These are phyloP conservation scores for Epinotia nisella DNA, from an alignment of 2,888 invertebrate genomes.

Conservation along the genomic window DNA sequence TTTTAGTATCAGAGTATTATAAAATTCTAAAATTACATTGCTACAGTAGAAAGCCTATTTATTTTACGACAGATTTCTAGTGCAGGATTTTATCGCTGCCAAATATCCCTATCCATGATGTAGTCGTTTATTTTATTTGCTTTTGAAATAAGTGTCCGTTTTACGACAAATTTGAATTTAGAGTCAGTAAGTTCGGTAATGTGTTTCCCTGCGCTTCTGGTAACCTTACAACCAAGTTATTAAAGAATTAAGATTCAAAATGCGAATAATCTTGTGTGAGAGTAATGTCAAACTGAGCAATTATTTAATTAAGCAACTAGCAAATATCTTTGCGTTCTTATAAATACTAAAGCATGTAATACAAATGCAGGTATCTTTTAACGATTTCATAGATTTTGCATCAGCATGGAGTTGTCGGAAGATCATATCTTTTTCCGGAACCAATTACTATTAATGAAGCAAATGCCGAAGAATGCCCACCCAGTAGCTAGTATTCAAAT, in stretches of 20 bases:
- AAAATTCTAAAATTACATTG: too few relatives aligned
- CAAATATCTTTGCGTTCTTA: background rate
- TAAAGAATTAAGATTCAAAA: background rate
- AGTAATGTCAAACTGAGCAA: background rate
- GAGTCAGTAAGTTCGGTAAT: too few relatives aligned
- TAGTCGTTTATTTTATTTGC: too few relatives aligned
- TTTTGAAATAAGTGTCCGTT: too few relatives aligned
- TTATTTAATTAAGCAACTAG: background rate
- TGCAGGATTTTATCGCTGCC: too few relatives aligned
- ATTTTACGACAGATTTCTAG: too few relatives aligned
- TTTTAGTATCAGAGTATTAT: too few relatives aligned
- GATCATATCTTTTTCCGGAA: slow-evolving; percentile 1
- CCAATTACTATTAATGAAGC: slow-evolving; percentile 27
- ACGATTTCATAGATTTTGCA: background rate
- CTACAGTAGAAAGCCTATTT: too few relatives aligned
- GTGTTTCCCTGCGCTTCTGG: too few relatives aligned
- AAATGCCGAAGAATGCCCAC: slow-evolving; percentile 37
- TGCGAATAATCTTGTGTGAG: background rate
- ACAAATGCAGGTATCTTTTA: background rate
- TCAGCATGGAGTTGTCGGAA: slow-evolving; percentile 12
- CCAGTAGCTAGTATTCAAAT: slow-evolving; percentile 22
- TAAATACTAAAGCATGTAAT: background rate
- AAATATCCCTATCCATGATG: too few relatives aligned
- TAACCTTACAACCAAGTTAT: background rate
- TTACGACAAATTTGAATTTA: too few relatives aligned